Evolutionary conservation across 1,140 invertebrate species (phyloP), one percentile per base, ranked within the genome.

Genomic region (Pectinophora gossypiella): DNA sequence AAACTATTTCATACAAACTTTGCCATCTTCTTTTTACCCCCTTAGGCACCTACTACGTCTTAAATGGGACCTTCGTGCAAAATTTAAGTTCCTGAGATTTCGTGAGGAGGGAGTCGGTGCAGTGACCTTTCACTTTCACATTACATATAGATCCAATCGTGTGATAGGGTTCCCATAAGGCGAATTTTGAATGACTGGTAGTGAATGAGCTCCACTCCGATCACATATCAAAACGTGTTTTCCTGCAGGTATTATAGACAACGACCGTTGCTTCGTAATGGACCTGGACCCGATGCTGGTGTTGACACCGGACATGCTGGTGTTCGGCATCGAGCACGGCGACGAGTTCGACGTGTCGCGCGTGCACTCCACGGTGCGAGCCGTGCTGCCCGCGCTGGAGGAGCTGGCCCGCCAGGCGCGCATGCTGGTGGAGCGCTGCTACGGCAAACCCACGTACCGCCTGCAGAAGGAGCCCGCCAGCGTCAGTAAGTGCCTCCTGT

Each of bases 221-320:
- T n/a, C n/a, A n/a, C n/a, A n/a, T n/a, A n/a, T n/a, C n/a, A n/a
- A n/a, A n/a, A n/a, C n/a, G n/a, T n/a, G n/a, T n/a, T n/a, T n/a
- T n/a, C n/a, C n/a, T n/a, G n/a, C 78, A 80, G 89, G 85, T 9
- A 98, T 98, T 59, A 92, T 97, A 56, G 96, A 98, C 85, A 87
- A 91, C 9, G 92, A 93, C 45, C 91, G 93, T 13, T 98, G 97
- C 85, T 98, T 97, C 81, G 91, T 97, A 1, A 96, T 97, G 95
- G 93, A 95, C 6, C 87, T 98, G 55, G 93, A 97, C 85, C 90
- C 94, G 32, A 89, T 90, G 27, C 88, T 91, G 48, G 92, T 96
- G 50, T 89, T 96, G 65, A 93, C 94, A 3, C 96, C 96, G 3
- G 90, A 89, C 48, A 92, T 91, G 51, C 90, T 97, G 58, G 91